Base-by-base conservation (phyloP, 2,797 vertebrate genomes). In the Chaenodraco wilsoni region DNA sequence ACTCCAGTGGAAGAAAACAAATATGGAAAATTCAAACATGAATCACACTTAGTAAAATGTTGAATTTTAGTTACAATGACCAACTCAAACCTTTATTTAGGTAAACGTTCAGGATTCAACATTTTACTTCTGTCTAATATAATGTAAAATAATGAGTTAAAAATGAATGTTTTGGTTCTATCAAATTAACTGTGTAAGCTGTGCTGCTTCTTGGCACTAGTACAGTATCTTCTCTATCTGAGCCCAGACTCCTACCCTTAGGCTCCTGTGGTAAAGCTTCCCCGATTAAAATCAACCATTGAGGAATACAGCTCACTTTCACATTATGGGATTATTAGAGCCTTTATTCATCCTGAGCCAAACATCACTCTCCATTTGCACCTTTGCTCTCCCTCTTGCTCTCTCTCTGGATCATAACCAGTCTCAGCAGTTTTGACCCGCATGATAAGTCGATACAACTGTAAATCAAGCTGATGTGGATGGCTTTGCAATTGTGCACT, bases 361-460 rank as follows among this genome's bases (percentile, higher is more conserved):
- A 76, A 64, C 68, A 60, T 68, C 56, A 65, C 69, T 76, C 71
- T 82, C 68, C 70, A 45, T 76, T 69, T 78, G 45, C 78, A 66
- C 69, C 64, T 65, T 71, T 69, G n/a, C 75, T 76, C 37, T 31
- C 50, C 57, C 44, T 44, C 12, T 49, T 40, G 9, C 17, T 50
- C 67, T 63, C 46, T 44, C 61, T 7, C 33, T 61, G 79, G 77
- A 83, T 81, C 74, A 83, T 81, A 81, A 79, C 80, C 70, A 51
- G 67, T 83, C 78, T 87, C 85, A 87, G 87, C 84, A 81, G 71
- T 87, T 88, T 85, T 83, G 79, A 82, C 75, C 69, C 68, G 78
- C 87, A 88, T 86, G 83, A 88, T 87, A 73, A 83, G 71, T 76
- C 88, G 74, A 75, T 86, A 84, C 81, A 84, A 68, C 60, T 70